phyloP scores from a whole-genome alignment of 2,797 vertebrate genomes.

The Zenarchopterus dispar region DNA sequence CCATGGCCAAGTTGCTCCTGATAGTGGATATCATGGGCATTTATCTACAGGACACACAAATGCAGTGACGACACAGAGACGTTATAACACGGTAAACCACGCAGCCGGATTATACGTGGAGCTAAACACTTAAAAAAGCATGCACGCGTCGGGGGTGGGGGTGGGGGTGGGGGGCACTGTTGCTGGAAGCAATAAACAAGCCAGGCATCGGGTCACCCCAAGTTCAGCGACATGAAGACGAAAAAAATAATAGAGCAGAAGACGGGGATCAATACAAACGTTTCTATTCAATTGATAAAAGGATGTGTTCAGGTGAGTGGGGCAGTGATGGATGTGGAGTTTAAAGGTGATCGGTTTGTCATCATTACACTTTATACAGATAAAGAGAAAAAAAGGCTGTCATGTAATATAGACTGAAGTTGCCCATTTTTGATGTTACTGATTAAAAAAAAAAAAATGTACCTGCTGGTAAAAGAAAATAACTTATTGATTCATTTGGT shows the following conservation, averaged over 20 bases:
- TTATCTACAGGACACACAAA: slow-evolving; percentile 87
- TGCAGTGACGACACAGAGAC: slow-evolving; percentile 22
- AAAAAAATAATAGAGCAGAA: slow-evolving; percentile 29
- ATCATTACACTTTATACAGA: slow-evolving; percentile 89
- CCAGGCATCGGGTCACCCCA: slow-evolving; percentile 89
- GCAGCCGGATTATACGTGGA: slow-evolving; percentile 60
- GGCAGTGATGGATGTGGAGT: slow-evolving; percentile 90
- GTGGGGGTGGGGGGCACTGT: slow-evolving; percentile 63
- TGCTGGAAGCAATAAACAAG: slow-evolving; percentile 91
- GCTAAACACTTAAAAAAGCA: slow-evolving; percentile 63
- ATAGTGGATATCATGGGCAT: slow-evolving; percentile 97
- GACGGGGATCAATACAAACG: slow-evolving; percentile 93
- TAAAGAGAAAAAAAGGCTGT: neutral
- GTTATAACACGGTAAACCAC: slow-evolving; percentile 31
- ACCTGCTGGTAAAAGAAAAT: too few species aligned
- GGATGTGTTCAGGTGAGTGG: slow-evolving; percentile 73
- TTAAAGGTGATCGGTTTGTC: slow-evolving; percentile 93
- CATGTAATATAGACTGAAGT: slow-evolving; percentile 31
- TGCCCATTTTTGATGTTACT: neutral
- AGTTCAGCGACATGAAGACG: slow-evolving; percentile 87
- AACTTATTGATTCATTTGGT: too few species aligned
- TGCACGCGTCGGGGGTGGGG: slow-evolving; percentile 27
- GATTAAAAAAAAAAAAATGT: neutral
- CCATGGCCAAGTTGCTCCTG: slow-evolving; percentile 98
- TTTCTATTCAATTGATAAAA: slow-evolving; percentile 96